Evolutionary conservation across 1,140 invertebrate genomes (phyloP), one percentile per base, ranked within the genome.

Genomic region (Drosophila nebulosa): DNA sequence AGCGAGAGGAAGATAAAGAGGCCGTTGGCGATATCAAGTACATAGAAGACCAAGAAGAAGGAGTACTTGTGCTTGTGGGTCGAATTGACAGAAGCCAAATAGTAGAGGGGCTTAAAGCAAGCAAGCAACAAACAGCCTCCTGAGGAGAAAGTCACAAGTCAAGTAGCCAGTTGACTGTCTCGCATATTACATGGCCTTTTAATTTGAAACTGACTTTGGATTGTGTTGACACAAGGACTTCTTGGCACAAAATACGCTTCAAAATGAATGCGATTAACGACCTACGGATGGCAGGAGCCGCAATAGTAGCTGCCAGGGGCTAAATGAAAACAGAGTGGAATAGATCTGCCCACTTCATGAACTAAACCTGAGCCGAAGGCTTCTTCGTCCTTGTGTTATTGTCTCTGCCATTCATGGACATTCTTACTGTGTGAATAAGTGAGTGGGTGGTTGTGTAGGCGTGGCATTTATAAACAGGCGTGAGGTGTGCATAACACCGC

Each of bases 181-280:
- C 39, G 39, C 16, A 46, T 46, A 46, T 46, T 46, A 46, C 39
- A 46, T 60, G 65, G 59, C 58, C 58, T 74, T 69, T 78, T 78
- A 65, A 81, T 67, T 74, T 78, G 22, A 78, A 56, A 42, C 79
- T 76, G 42, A 66, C 39, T 46, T 70, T 69, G 58, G 66, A 78
- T 66, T 81, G 53, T 57, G 64, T 81, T 67, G 65, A 74, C 79
- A 74, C 51, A 83, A 74, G 61, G 69, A 62, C 42, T 68, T 42
- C 16, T 46, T 46, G 9, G 16, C 32, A 53, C 70, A 61, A 35
- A 72, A 69, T 64, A 73, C 69, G 50, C 16, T 36, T 27, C 35
- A 50, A 74, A 74, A 70, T 70, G 69, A 78, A 70, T 83, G 66
- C 60, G 79, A 83, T 81, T 74, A 74, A 66, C 69, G 60, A 66